These are phyloP conservation scores for Drosophila burlai DNA, from an alignment of 1,140 invertebrate genomes.

Conservation along the genomic window DNA sequence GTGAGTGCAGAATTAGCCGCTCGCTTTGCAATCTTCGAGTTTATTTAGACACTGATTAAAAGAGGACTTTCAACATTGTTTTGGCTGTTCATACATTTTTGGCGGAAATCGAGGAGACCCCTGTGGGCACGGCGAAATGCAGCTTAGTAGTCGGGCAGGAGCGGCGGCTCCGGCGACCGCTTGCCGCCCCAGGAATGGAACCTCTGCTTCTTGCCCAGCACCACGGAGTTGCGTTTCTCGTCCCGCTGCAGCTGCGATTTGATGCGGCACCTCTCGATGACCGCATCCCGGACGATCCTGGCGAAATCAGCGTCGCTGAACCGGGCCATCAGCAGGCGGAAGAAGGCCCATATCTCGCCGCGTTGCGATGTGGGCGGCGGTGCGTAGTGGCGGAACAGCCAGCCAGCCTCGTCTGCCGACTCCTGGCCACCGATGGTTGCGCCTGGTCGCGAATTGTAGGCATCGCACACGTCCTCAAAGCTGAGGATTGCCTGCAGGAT, in stretches of 20 bases:
- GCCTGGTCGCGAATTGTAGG: conserved; percentile 60
- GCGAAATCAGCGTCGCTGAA: conserved; percentile 79
- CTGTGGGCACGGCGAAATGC: neutral
- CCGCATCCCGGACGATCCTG: conserved; percentile 65
- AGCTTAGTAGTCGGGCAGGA: conserved; percentile 47
- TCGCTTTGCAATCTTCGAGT: conserved; percentile 51
- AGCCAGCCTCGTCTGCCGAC: conserved; percentile 22
- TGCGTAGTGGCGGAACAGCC: conserved; percentile 70
- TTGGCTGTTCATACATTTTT: conserved; percentile 70
- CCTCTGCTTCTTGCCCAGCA: conserved; percentile 81
- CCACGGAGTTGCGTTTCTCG: conserved; percentile 79
- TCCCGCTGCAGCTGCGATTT: conserved; percentile 74
- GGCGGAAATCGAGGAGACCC: conserved; percentile 9
- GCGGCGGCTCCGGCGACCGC: conserved; percentile 49
- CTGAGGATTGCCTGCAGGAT: conserved; percentile 78
- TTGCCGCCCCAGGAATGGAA: conserved; percentile 86
- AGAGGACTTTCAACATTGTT: conserved; percentile 37
- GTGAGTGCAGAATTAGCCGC: conserved; percentile 6
- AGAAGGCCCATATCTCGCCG: conserved; percentile 80
- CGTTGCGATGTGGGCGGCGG: conserved; percentile 72
- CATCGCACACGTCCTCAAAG: conserved; percentile 82
- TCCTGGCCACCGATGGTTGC: conserved; percentile 31
- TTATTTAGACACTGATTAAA: conserved; percentile 67
- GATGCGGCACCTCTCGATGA: conserved; percentile 79
- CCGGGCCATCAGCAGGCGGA: conserved; percentile 80